A percentile compares a stretch with the other conserved stretches of the same genome.
Conservation (phyloP, 2,113 vertebrate genomes). For the Maylandia zebra region DNA sequence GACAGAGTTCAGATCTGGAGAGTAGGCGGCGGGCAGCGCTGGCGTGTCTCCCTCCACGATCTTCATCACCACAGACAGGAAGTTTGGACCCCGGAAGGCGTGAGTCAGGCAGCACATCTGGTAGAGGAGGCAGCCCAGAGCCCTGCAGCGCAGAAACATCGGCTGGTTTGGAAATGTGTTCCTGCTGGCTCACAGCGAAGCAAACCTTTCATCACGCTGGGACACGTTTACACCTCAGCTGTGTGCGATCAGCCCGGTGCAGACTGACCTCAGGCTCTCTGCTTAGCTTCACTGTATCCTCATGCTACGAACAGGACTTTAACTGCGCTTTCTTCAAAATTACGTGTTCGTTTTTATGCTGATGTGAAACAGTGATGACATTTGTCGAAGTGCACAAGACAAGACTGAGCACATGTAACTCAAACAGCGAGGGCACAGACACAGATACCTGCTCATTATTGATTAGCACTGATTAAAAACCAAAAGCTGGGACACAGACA, state of each 20-base stretch:
- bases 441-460: not conserved
- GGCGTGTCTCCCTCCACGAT: constrained; percentile 80
- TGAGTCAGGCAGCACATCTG: constrained; percentile 83
- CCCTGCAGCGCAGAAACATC: not conserved
- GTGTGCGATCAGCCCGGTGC: not conserved
- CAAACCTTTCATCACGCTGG: rapidly evolving
- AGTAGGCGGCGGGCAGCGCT: constrained; percentile 69
- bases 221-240: rapidly evolving
- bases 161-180: not conserved
- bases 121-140: constrained; percentile 80
- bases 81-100: constrained; percentile 79
- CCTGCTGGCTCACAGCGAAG: not conserved
- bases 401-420: not conserved
- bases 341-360: not conserved
- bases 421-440: not conserved
- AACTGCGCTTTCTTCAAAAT: not conserved
- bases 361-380: not conserved
- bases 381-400: not conserved
- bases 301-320: not conserved
- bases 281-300: not conserved
- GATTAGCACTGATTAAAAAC: not conserved
- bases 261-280: not conserved
- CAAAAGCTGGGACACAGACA: not conserved
- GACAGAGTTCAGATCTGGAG: constrained; percentile 69
- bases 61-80: constrained; percentile 78